Evolutionary conservation across 2,113 vertebrate species (phyloP).

Genomic region (Oryzias celebensis): DNA sequence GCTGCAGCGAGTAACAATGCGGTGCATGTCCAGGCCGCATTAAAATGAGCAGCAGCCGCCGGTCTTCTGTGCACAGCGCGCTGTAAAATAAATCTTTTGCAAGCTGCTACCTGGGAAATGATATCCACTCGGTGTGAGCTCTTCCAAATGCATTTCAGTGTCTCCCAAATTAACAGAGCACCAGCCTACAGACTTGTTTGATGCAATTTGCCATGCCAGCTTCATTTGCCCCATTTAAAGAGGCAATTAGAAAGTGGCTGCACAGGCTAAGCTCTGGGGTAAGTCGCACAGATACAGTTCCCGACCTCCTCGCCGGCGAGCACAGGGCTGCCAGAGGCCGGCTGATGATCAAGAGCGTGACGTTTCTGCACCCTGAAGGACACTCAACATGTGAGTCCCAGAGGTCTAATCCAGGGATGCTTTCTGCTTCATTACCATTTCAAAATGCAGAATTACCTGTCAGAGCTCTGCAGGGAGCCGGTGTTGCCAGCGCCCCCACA

Average conservation of each 20-base stretch:
- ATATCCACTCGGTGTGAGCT: conserved; percentile 50
- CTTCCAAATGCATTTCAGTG: conserved; percentile 49
- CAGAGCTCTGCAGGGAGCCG: conserved; percentile 59
- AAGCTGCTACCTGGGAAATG: conserved; percentile 59
- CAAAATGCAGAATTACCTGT: conserved; percentile 70
- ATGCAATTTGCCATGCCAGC: conserved; percentile 67
- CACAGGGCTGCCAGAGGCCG: conserved; percentile 37
- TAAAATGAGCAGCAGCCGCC: conserved; percentile 39
- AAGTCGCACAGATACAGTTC: conserved; percentile 63
- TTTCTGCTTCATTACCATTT: conserved; percentile 71
- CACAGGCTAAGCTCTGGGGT: conserved; percentile 59
- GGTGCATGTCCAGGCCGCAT: conserved; percentile 7
- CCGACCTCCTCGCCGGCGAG: conserved; percentile 48
- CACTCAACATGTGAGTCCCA: conserved; percentile 45
- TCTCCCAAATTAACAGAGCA: conserved; percentile 59
- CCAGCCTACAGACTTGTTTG: conserved; percentile 66
- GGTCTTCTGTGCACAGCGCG: conserved; percentile 24
- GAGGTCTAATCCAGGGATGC: conserved; percentile 49
- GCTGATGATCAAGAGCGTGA: conserved; percentile 52
- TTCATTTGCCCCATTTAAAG: conserved; percentile 70
- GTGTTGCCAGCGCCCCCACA: conserved; percentile 53
- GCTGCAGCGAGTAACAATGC: conserved; percentile 8
- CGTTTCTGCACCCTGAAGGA: conserved; percentile 55
- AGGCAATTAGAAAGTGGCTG: conserved; percentile 65
- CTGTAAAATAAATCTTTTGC: conserved; percentile 46